Conservation (phyloP, 2,113 vertebrate genomes). For the Pluvialis apricaria region DNA sequence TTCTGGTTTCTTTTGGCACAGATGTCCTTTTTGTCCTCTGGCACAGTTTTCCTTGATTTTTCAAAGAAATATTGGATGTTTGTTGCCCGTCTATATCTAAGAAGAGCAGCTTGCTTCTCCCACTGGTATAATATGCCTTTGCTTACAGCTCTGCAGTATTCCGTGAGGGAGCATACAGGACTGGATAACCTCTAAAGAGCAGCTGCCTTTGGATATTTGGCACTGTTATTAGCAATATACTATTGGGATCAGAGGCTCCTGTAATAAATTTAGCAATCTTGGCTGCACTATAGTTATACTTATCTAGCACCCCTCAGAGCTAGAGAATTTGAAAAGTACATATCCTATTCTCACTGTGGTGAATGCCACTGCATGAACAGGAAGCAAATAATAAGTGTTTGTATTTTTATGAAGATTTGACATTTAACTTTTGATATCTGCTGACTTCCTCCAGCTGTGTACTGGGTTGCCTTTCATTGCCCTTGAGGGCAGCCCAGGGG, state of each 20-base stretch:
- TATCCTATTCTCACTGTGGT: neutral
- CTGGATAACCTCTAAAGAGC: slow-evolving; percentile 61
- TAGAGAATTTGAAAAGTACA: slow-evolving; percentile 24
- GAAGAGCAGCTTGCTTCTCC: slow-evolving; percentile 53
- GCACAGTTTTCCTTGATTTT: slow-evolving; percentile 46
- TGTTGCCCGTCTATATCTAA: slow-evolving; percentile 29
- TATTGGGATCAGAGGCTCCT: slow-evolving; percentile 49
- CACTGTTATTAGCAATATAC: slow-evolving; percentile 64
- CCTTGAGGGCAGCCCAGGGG: neutral
- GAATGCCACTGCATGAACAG: neutral
- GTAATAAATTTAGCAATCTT: slow-evolving; percentile 63
- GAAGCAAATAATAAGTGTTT: neutral
- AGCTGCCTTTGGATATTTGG: slow-evolving; percentile 63
- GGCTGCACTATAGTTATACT: slow-evolving; percentile 20
- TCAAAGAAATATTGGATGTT: slow-evolving; percentile 58
- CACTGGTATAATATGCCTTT: slow-evolving; percentile 42
- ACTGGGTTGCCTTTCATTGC: neutral
- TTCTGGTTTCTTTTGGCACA: slow-evolving; percentile 55
- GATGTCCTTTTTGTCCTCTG: slow-evolving; percentile 61
- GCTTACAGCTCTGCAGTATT: slow-evolving; percentile 52
- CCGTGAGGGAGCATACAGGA: neutral
- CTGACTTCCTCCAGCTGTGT: neutral
- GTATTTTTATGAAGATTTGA: slow-evolving; percentile 1
- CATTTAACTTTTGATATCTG: neutral
- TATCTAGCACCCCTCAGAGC: slow-evolving; percentile 40